Conservation (phyloP, 2,113 vertebrate species). For the Neogale vison region DNA sequence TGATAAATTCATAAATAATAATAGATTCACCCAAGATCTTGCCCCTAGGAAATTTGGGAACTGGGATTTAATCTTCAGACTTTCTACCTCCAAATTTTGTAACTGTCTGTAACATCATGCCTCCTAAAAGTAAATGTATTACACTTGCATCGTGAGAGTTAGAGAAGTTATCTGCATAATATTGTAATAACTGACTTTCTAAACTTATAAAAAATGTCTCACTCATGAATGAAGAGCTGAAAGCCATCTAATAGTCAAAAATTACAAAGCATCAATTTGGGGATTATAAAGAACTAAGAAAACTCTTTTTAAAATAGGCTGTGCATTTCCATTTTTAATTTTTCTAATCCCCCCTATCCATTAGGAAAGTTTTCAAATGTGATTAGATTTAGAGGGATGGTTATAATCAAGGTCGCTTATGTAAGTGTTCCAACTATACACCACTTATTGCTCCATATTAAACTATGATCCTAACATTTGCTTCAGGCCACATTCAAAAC, state of each 20-base stretch:
- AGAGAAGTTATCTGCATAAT: background rate
- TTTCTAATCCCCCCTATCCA: background rate
- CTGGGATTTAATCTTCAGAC: background rate
- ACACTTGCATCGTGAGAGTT: background rate
- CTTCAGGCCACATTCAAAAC: slow-evolving; percentile 54
- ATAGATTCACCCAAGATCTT: background rate
- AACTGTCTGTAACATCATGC: background rate
- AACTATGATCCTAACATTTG: slow-evolving; percentile 57
- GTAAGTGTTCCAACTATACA: background rate
- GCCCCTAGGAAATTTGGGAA: background rate
- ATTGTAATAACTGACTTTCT: background rate
- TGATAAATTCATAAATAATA: background rate
- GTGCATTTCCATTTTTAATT: background rate
- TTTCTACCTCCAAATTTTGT: background rate
- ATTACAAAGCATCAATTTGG: background rate
- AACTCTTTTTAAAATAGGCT: background rate
- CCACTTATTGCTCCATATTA: slow-evolving; percentile 35
- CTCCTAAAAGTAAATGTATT: background rate
- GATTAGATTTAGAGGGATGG: background rate
- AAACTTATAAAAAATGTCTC: background rate
- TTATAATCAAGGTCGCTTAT: slow-evolving; percentile 48
- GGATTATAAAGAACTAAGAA: background rate
- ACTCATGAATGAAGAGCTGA: background rate
- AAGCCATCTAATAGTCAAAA: background rate
- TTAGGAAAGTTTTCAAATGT: background rate